Base-by-base conservation (phyloP, 2,113 vertebrate species). In the Macquaria australasica region DNA sequence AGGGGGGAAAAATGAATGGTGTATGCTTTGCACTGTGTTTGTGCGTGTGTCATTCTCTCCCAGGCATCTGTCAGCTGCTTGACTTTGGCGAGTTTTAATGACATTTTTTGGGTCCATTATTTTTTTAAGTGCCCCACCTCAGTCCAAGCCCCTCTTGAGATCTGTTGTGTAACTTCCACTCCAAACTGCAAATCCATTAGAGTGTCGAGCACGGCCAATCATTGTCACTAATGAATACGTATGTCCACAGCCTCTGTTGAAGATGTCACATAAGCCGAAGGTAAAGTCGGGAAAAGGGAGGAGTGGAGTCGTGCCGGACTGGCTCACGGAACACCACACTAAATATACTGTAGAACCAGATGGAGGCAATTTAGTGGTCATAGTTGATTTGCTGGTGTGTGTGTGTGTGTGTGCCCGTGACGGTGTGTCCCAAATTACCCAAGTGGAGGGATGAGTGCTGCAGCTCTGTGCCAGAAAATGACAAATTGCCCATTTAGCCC, bases 401-500 rank as follows among this genome's bases (percentile, higher is more conserved):
- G 77, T 16, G 31, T 16, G 56, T 75, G 39, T 68, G 73, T 55
- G 41, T 73, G 75, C 10, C 28, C 14, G 20, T 82, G 68, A 79
- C n/a, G 4, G 70, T 73, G 80, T 85, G 78, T 81, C 73, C 79
- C 64, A 88, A 88, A 89, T 90, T 87, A 87, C 72, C 79, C 82
- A 25, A 89, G 84, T 78, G 72, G 76, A 87, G 79, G 72, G 84
- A 84, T 77, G 90, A 91, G 90, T 81, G 84, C 87, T 69, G 68
- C 64, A 82, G 87, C 73, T 81, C 84, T 53, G 86, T 86, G 86
- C 86, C 77, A 87, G 84, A 67, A 87, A 88, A 89, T 88, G 87
- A 92, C 92, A 92, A 93, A 93, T 90, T 86, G 81, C 78, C 88
- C 90, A 87, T 93, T 91, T 93, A 91, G 87, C 87, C 88, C 76